These are phyloP conservation scores for Nephotettix cincticeps DNA, from an alignment of 1,140 invertebrate species.

Conservation along the genomic window DNA sequence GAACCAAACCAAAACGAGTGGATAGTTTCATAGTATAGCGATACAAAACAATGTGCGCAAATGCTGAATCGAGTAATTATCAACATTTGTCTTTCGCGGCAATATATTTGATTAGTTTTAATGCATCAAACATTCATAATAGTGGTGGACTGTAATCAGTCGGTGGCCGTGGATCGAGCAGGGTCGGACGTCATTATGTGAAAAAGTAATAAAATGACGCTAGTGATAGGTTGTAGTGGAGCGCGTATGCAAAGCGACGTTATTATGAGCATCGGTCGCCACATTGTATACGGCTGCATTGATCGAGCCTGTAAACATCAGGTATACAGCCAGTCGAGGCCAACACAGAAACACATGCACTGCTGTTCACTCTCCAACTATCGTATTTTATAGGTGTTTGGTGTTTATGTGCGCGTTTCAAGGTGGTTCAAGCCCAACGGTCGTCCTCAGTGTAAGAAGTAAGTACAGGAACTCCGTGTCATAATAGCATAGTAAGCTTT, in stretches of 20 bases:
- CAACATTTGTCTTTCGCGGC: slow-evolving; percentile 18
- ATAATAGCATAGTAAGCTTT: too few species aligned
- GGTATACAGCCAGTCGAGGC: not conserved
- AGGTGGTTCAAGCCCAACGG: too few species aligned
- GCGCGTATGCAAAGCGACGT: not conserved
- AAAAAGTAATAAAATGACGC: slow-evolving; percentile 6
- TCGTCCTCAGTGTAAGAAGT: not conserved
- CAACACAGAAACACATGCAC: too few species aligned
- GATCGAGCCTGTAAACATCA: slow-evolving; percentile 3
- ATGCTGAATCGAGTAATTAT: slow-evolving; percentile 18
- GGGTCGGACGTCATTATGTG: not conserved
- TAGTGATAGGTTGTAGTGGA: not conserved
- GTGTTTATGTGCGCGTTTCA: not conserved
- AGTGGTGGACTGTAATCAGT: not conserved
- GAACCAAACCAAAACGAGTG: not conserved
- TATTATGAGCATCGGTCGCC: not conserved
- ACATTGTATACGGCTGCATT: not conserved
- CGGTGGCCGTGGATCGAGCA: not conserved
- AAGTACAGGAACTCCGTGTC: too few species aligned
- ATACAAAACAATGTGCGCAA: slow-evolving; percentile 20
- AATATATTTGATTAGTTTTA: slow-evolving; percentile 23
- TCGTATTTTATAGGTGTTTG: not conserved
- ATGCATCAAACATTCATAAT: slow-evolving; percentile 21
- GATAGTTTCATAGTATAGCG: not conserved
- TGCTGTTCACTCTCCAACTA: not conserved